Conservation (phyloP, 2,797 vertebrate genomes). For the Chromobotia macracanthus region DNA sequence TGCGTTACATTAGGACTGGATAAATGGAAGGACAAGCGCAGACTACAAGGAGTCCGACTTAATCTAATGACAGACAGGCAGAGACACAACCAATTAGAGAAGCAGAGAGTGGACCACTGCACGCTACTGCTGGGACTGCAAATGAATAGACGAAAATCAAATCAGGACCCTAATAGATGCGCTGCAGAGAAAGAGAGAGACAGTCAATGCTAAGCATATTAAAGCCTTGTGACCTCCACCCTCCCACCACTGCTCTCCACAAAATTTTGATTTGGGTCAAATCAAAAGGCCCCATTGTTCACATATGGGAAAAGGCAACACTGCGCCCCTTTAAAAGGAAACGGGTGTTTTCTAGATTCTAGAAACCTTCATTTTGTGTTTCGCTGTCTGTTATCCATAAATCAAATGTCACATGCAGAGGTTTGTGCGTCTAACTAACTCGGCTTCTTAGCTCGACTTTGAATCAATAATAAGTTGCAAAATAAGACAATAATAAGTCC, state of each 20-base stretch:
- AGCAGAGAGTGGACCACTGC: conserved; percentile 80
- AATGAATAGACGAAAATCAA: conserved; percentile 93
- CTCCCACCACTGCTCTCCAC: conserved; percentile 82
- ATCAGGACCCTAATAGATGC: conserved; percentile 90
- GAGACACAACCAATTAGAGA: conserved; percentile 91
- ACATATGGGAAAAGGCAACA: conserved; percentile 62
- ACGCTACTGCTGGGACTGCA: conserved; percentile 86
- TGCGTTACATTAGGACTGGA: conserved; percentile 90
- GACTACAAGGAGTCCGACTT: conserved; percentile 90
- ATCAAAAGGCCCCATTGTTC: conserved; percentile 43
- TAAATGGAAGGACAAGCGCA: conserved; percentile 89
- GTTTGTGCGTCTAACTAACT: background rate
- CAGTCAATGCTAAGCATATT: conserved; percentile 92
- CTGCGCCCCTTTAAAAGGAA: conserved; percentile 70
- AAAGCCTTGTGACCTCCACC: conserved; percentile 86
- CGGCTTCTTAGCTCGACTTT: no score
- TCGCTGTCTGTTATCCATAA: background rate
- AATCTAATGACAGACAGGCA: conserved; percentile 94
- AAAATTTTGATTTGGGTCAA: conserved; percentile 68
- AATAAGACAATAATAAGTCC: no score
- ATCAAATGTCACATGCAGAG: conserved; percentile 5
- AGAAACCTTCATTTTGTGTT: conserved; percentile 27
- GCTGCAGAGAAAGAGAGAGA: conserved; percentile 73
- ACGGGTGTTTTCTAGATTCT: conserved; percentile 37
- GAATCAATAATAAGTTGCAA: no score